Evolutionary conservation across 2,888 invertebrate species (phyloP), one percentile per base, ranked within the genome.

Genomic region (Tromatobia lineatoria): DNA sequence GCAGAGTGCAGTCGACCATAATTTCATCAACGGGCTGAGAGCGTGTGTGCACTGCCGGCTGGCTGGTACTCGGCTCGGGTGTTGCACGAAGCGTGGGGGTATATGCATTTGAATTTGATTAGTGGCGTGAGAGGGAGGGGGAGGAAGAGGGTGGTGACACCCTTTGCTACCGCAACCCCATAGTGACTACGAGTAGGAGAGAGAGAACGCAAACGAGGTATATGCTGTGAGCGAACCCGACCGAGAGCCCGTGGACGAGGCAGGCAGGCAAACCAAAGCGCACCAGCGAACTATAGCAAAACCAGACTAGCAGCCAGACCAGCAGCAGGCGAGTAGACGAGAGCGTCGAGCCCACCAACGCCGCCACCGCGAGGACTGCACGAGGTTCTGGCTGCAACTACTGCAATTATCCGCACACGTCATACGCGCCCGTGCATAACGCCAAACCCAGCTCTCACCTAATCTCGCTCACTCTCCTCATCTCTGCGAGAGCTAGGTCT

Each of bases 51-150:
- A 88, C 89, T 88, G 77, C 74, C 66, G 73, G 71, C 52, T 38
- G 57, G 38, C 67, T 52, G 73, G 71, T 54, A 70, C 75, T 75
- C 50, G 42, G 73, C 66, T 70, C 69, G 90, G 88, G 88, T 89
- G 91, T 90, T 91, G 73, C 45, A 73, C 73, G 45, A 45, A 59
- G 73, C 57, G 78, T 76, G 77, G 70, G 82, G 90, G 91, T 87
- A 90, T 91, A 91, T 91, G 92, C 92, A 90, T 92, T 93, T 93
- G 93, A 92, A 93, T 93, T 93, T 93, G 93, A 93, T 93, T 93
- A 93, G 93, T 93, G 92, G 93, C 89, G 89, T 89, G 87, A 88
- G 89, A 88, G 86, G 3, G 59, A 34, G 18, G 59, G 57, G 29
- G 29, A 15, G 7, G 54, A 11, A 11, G 54, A 89, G 89, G 90